Evolutionary conservation across 2,113 vertebrate genomes (phyloP).

Genomic region (Lanius ludovicianus): DNA sequence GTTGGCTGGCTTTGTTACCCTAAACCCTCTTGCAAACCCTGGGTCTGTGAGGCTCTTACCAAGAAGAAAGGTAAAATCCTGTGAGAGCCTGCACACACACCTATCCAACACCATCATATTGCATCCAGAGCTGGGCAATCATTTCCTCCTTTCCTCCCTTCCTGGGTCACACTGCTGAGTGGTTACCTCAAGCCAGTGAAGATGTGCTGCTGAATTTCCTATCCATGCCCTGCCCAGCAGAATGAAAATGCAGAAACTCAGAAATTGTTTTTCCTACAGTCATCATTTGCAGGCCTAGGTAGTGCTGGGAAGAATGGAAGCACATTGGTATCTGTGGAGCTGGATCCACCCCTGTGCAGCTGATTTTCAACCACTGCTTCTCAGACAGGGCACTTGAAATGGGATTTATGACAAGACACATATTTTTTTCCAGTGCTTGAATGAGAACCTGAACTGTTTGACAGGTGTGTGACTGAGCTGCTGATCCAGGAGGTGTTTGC

Average conservation of each 20-base stretch:
- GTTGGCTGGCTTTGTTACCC: background rate
- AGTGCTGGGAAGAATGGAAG: background rate
- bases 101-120: rapidly evolving
- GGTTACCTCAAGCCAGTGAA: background rate
- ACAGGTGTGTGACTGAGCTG: background rate
- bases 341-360: background rate
- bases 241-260: background rate
- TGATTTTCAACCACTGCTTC: background rate
- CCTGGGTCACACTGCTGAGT: background rate
- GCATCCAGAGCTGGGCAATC: background rate
- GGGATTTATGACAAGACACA: background rate
- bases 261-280: background rate
- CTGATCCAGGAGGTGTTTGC: background rate
- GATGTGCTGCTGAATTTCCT: background rate
- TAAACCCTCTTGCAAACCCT: background rate
- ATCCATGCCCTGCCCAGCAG: background rate
- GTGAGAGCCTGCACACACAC: background rate
- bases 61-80: background rate
- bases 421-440: background rate
- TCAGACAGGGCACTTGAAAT: background rate
- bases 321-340: rapidly evolving
- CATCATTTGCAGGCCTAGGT: background rate
- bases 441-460: background rate
- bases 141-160: background rate
- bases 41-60: background rate